Evolutionary conservation across 2,888 invertebrate species (phyloP).

Genomic region (Operophtera brumata): DNA sequence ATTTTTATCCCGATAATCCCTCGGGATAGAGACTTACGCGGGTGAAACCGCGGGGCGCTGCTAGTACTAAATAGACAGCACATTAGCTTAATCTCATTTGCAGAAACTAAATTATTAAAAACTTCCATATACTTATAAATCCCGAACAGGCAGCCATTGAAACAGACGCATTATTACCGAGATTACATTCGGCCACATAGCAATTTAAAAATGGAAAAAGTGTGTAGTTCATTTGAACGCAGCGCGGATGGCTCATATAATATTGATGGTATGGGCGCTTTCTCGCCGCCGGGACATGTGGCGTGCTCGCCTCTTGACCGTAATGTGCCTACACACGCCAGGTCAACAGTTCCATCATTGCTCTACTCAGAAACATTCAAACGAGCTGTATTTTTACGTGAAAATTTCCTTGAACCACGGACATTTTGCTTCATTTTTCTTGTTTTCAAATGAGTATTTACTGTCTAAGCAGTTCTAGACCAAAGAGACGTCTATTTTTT

Average conservation of each 20-base stretch:
- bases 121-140: conserved; percentile 2
- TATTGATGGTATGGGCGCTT: conserved; percentile 50
- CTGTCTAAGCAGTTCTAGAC: too few relatives aligned
- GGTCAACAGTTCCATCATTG: conserved; percentile 28
- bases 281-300: conserved; percentile 39
- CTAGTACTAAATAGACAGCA: background rate
- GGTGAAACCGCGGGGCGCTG: too few relatives aligned
- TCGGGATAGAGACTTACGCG: too few relatives aligned
- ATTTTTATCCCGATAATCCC: too few relatives aligned
- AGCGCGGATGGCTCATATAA: conserved; percentile 48
- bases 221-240: conserved; percentile 38
- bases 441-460: too few relatives aligned
- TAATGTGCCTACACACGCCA: conserved; percentile 24
- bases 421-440: background rate
- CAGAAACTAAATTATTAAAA: background rate
- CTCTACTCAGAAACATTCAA: conserved; percentile 13
- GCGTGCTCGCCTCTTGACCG: conserved; percentile 34
- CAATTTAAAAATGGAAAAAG: conserved; percentile 32
- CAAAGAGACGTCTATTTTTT: too few relatives aligned
- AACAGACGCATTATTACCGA: conserved; percentile 26
- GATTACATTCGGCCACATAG: conserved; percentile 27
- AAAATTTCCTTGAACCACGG: background rate
- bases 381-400: conserved; percentile 3
- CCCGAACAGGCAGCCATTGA: conserved; percentile 2
- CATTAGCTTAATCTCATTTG: background rate